Evolutionary conservation across 2,113 vertebrate genomes (phyloP).

Genomic region (Deroptyus accipitrinus): DNA sequence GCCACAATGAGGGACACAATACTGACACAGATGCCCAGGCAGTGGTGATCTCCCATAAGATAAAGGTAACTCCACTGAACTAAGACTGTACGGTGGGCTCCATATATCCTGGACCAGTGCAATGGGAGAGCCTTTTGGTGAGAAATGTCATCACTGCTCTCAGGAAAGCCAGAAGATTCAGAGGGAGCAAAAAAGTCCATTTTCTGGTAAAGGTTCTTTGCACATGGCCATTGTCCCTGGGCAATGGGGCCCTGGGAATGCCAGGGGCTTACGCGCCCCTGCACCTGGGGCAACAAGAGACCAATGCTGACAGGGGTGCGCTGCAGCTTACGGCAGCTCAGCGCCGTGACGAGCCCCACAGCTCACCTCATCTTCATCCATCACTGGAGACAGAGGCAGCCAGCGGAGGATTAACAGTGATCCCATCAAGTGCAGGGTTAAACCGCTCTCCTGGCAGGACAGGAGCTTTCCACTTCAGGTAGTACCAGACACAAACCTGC

Average conservation of each 20-base stretch:
- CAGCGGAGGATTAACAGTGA: neutral
- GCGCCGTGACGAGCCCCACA: rapidly evolving
- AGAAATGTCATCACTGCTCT: neutral
- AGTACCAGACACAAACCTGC: neutral
- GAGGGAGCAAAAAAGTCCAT: neutral
- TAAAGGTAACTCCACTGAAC: neutral
- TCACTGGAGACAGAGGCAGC: neutral
- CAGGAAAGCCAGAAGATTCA: neutral
- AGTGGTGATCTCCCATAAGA: neutral
- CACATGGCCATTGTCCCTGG: neutral
- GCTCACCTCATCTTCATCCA: neutral
- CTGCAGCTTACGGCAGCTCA: neutral
- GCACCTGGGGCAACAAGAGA: neutral
- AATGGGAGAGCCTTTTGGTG: neutral
- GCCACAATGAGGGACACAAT: neutral
- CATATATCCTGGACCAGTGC: too few relatives aligned
- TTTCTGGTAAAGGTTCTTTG: neutral
- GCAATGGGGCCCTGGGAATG: neutral
- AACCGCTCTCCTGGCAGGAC: neutral
- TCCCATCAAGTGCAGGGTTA: neutral
- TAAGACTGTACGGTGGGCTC: neutral
- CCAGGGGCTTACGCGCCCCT: neutral
- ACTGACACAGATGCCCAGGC: neutral
- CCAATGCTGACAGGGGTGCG: neutral
- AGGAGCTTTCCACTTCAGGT: neutral